Evolutionary conservation across 2,797 vertebrate genomes (phyloP).

Genomic region (Danio albolineatus): DNA sequence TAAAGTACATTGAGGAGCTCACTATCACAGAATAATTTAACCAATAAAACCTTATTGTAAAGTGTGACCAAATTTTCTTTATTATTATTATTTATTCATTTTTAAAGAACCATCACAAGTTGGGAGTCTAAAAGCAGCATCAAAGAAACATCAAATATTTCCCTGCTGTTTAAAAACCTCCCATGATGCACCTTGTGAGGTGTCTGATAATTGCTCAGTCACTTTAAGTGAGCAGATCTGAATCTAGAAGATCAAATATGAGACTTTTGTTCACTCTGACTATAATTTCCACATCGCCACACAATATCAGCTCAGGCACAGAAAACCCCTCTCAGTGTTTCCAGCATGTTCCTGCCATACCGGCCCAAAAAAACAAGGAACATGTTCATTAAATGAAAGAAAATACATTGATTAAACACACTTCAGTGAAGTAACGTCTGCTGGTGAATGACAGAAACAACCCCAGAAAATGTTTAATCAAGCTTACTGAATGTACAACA

Average conservation of each 20-base stretch:
- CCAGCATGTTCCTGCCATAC: slow-evolving; percentile 44
- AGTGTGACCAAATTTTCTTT: too few relatives aligned
- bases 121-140: background rate
- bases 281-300: slow-evolving; percentile 18
- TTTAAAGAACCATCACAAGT: too few relatives aligned
- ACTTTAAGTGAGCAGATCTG: too few relatives aligned
- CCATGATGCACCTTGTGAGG: background rate
- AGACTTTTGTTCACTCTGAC: background rate
- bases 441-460: slow-evolving; percentile 61
- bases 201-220: background rate
- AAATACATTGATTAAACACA: slow-evolving; percentile 59
- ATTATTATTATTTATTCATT: too few relatives aligned
- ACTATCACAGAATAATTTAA: too few relatives aligned
- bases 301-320: slow-evolving; percentile 45
- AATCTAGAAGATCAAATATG: background rate
- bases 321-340: slow-evolving; percentile 50
- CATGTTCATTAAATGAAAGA: slow-evolving; percentile 58
- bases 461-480: slow-evolving; percentile 60
- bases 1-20: too few relatives aligned
- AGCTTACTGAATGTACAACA: slow-evolving; percentile 62
- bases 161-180: background rate
- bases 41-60: too few relatives aligned
- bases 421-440: slow-evolving; percentile 61
- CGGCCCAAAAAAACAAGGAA: slow-evolving; percentile 46
- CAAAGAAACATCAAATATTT: background rate